Evolutionary conservation across 1,140 invertebrate species (phyloP), one percentile per base, ranked within the genome.

Genomic region (Andricus grossulariae): DNA sequence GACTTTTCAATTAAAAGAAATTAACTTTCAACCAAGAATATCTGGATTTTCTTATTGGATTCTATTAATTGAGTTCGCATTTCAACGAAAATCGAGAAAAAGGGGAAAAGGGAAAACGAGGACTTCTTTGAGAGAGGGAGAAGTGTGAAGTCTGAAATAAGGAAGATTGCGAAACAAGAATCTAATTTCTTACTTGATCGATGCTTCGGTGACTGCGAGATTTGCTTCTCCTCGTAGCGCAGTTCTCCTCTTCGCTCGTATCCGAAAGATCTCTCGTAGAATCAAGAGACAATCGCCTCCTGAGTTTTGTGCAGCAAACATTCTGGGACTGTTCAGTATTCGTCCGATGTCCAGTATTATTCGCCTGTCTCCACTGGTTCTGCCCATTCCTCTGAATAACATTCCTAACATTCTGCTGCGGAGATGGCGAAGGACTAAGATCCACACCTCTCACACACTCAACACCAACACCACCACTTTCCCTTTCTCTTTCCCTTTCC

Each of bases 181-280:
- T 84, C 71, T 8, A 19, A 12, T 32, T 15, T 32, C 32, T n/a
- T 66, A 94, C 94, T 92, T 94, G 94, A 90, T 95, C 93, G 80
- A 94, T 94, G 79, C 92, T 94, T 71, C 93, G 91, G 84, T 94
- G 93, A 86, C 93, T 93, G 70, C 94, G 92, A 6, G 92, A 92
- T 39, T 93, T 92, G 79, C 92, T 92, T 72, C 89, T 88, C 66
- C 91, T 87, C 0, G 88, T 89, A 0, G 90, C 88, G 57, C 90
- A 91, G 72, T 84, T 92, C 21, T 92, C 92, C 18, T 92, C 91
- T 16, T 92, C 94, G 78, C 94, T 94, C 16, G 94, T 95, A 80
- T 96, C 95, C 0, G 94, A 95, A 12, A 95, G 87, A 66, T 95
- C 94, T 32, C 94, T 88, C 11, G 94, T 94, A 2, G 95, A 95